Conservation (phyloP, 2,113 vertebrate species). For the Chiloscyllium plagiosum region DNA sequence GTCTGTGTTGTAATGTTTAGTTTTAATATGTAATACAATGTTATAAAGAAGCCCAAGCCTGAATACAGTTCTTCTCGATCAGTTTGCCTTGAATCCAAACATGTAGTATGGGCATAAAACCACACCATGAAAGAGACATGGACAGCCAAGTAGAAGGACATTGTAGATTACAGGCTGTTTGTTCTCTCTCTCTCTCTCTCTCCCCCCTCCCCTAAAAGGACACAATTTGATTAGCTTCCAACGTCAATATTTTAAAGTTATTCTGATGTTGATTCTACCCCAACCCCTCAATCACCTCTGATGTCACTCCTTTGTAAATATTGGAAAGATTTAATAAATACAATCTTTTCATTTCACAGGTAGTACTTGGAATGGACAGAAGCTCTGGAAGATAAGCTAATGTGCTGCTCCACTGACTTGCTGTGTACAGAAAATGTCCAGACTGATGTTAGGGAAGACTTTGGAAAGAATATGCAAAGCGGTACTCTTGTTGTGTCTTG, state of each 20-base stretch:
- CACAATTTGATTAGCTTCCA: not conserved
- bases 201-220: not conserved
- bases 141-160: not conserved
- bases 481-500: constrained; percentile 89
- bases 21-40: too few species aligned
- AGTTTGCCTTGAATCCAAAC: too few species aligned
- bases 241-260: not conserved
- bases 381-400: not conserved
- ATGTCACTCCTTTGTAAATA: not conserved
- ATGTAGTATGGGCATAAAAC: too few species aligned
- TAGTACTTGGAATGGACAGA: constrained; percentile 21
- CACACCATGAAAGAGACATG: too few species aligned
- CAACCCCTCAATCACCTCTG: not conserved
- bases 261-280: not conserved
- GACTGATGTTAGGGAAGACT: constrained; percentile 93
- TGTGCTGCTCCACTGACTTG: constrained; percentile 2
- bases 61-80: too few species aligned
- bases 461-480: constrained; percentile 99
- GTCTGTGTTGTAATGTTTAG: too few species aligned
- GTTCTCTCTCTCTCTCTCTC: too few species aligned
- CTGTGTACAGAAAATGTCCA: constrained; percentile 82
- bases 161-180: not conserved
- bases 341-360: constrained; percentile 25
- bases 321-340: constrained; percentile 1
- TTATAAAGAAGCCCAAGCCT: too few species aligned